phyloP scores from a whole-genome alignment of 1,140 invertebrate genomes.

The Solenopsis invicta region DNA sequence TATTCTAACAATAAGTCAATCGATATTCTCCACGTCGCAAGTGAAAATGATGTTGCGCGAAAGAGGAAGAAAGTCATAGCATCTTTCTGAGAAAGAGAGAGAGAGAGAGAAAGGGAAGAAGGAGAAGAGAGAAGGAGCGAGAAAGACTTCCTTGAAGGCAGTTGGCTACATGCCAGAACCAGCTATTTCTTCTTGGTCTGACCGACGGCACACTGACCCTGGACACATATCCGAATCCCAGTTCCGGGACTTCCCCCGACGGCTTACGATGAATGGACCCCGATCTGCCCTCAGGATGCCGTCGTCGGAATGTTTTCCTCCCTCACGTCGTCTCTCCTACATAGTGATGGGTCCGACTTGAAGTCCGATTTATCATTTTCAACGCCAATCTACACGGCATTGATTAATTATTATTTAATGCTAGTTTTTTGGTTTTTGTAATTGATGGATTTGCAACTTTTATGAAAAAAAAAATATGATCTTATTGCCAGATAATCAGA shows the following conservation, averaged over 20 bases:
- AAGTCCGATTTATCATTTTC: constrained; percentile 33
- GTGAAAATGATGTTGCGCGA: constrained; percentile 7
- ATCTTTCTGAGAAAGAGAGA: neutral
- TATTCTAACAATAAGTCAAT: neutral
- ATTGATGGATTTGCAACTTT: neutral
- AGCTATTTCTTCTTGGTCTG: constrained; percentile 72
- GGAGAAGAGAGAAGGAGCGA: neutral
- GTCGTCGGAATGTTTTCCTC: constrained; percentile 22
- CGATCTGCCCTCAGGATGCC: constrained; percentile 26
- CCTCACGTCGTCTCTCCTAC: neutral
- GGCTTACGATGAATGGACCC: constrained; percentile 51
- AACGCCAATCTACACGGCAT: neutral
- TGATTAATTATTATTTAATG: constrained; percentile 2
- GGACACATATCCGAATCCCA: constrained; percentile 50
- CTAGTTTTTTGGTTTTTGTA: constrained; percentile 2
- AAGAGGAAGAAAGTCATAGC: neutral
- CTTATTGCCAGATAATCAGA: neutral
- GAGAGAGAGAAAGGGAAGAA: too few species aligned
- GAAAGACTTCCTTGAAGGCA: constrained; percentile 68
- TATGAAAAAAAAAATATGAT: neutral
- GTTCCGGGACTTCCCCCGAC: constrained; percentile 41
- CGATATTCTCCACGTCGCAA: neutral
- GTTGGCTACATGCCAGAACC: constrained; percentile 71
- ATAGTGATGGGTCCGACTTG: constrained; percentile 3
- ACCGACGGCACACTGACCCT: constrained; percentile 69